Base-by-base conservation (phyloP, 2,888 invertebrate genomes). In the Lycia hirtaria region DNA sequence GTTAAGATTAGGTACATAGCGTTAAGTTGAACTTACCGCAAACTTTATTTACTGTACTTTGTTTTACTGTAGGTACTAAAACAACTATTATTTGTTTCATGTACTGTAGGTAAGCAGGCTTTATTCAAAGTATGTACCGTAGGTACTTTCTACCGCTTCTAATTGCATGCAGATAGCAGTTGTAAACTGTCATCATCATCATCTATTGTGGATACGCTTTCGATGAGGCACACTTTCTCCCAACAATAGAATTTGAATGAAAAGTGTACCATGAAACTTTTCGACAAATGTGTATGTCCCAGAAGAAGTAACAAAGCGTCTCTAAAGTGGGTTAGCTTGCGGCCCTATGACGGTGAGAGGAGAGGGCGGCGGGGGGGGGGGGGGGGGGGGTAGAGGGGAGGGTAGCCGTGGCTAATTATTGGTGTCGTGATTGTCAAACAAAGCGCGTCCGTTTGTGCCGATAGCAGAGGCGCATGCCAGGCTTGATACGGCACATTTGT, bases 151-250 rank as follows among this genome's bases (percentile, higher is more conserved):
- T 1, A 40, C 38, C 9, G 7, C 12, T 7, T n/a, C 2, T 12
- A n/a, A n/a, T n/a, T n/a, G n/a, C 6, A 12, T 22, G 20, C 5
- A 20, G 9, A 40, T 12, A 9, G 12, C 10, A 22, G 38, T 22
- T 22, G 3, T 3, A n/a, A n/a, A 14, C 22, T 2, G n/a, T 22
- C 14, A 7, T n/a, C 33, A 22, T 24, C 20, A 10, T 35, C 26
- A 15, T 38, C 50, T 32, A 38, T 44, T 48, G 41, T 48, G 24
- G 44, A 32, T 40, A 47, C 40, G 17, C 41, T 51, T 33, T 52
- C 52, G 38, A 45, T 53, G 30, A 22, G 47, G n/a, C n/a, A 49
- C 19, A 45, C 56, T 56, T 56, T 56, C 56, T 56, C 56, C 41
- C 26, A 12, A 56, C 51, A 40, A 45, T 51, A 56, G 28, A 40